Percentiles rank a stretch among this genome's conserved stretches.
phyloP scores from a whole-genome alignment of 2,113 vertebrate genomes.

The Alaudala cheleensis region DNA sequence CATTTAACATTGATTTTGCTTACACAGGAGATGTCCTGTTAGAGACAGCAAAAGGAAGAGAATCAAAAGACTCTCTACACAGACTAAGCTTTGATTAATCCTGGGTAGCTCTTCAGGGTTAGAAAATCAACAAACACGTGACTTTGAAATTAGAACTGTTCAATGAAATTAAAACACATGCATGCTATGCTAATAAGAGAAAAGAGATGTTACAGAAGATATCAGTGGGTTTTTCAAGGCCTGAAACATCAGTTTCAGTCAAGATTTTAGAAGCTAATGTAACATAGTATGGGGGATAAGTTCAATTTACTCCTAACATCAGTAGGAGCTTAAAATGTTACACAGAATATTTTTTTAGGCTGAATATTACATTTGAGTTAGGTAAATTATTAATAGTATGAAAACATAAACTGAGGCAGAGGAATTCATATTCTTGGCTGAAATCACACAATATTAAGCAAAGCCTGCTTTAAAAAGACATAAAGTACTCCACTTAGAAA shows the following conservation, averaged over 20 bases:
- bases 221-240: background rate
- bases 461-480: background rate
- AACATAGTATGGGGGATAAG: background rate
- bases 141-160: conserved; percentile 14
- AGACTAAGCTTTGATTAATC: background rate
- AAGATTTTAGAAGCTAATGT: background rate
- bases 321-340: background rate
- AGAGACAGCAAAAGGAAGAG: conserved; percentile 7
- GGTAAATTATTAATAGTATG: background rate
- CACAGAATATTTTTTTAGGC: background rate
- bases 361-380: background rate
- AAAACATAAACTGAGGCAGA: conserved; percentile 18
- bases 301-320: background rate
- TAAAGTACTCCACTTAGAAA: conserved; percentile 35
- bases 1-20: conserved; percentile 6
- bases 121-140: background rate
- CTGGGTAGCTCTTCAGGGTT: background rate
- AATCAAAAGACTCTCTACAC: conserved; percentile 13
- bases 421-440: background rate
- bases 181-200: background rate
- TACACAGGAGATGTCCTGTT: background rate
- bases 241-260: background rate
- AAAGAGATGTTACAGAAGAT: background rate
- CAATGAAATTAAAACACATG: background rate
- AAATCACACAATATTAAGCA: conserved; percentile 7